A percentile compares a stretch with the other conserved stretches of the same genome.
phyloP scores from a whole-genome alignment of 1,140 invertebrate species.

The Chionoecetes opilio region DNA sequence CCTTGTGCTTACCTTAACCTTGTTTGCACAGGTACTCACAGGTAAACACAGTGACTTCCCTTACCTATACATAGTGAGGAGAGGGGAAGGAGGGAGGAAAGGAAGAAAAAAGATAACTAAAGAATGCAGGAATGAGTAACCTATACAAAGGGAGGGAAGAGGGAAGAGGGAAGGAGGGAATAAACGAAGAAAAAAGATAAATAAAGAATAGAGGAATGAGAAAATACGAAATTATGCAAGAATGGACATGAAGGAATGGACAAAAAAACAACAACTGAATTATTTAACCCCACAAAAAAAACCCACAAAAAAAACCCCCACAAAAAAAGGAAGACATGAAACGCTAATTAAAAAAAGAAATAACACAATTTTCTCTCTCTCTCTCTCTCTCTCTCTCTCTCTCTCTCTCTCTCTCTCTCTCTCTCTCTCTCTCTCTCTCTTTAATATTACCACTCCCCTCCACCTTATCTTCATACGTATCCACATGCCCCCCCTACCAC shows the following conservation, averaged over 20 bases:
- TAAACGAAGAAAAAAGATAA: background rate
- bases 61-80: background rate
- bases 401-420: too few species aligned
- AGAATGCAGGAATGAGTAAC: too few species aligned
- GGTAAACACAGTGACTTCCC: background rate
- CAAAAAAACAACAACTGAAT: background rate
- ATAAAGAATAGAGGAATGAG: background rate
- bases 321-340: too few species aligned
- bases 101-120: constrained; percentile 38
- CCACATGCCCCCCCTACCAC: too few species aligned
- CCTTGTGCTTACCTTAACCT: background rate
- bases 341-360: too few species aligned
- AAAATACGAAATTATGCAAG: background rate
- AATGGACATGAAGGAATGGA: background rate
- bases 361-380: too few species aligned
- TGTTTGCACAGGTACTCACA: constrained; percentile 27
- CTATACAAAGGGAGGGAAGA: background rate
- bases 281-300: too few species aligned
- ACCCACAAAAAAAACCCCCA: too few species aligned
- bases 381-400: too few species aligned
- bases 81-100: constrained; percentile 35
- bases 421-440: too few species aligned
- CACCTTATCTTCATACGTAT: too few species aligned
- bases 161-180: background rate
- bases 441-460: too few species aligned